Evolutionary conservation across 2,113 vertebrate genomes (phyloP).

Genomic region (Suncus etruscus): DNA sequence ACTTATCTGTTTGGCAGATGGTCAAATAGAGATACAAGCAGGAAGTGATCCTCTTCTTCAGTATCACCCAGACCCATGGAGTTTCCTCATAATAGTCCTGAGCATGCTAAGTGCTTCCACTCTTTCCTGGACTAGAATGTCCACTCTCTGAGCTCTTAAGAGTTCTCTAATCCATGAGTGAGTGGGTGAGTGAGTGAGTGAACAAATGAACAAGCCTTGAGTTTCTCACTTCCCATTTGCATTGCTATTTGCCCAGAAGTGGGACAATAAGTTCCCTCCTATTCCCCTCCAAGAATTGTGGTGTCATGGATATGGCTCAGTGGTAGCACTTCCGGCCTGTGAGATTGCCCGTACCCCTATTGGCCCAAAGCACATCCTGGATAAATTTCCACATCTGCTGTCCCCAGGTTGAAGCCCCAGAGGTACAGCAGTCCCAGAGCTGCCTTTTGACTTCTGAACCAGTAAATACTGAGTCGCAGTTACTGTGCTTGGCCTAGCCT

Average conservation of each 20-base stretch:
- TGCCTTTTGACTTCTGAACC: background rate
- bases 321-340: background rate
- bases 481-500: no score
- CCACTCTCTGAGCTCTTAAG: background rate
- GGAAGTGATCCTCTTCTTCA: background rate
- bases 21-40: background rate
- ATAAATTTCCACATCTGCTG: background rate
- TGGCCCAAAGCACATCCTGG: background rate
- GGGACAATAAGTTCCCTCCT: background rate
- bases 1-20: conserved; percentile 4
- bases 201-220: background rate
- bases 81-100: background rate
- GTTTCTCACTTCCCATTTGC: background rate
- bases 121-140: background rate
- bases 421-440: background rate
- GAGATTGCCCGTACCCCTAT: background rate
- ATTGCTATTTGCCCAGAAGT: no score
- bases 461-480: background rate
- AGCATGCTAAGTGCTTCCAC: background rate
- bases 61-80: background rate
- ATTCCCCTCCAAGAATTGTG: background rate
- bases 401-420: background rate
- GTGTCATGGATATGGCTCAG: no score
- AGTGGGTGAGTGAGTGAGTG: background rate
- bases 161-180: background rate